Percentiles rank a stretch among this genome's conserved stretches.
Conservation (phyloP, 2,888 invertebrate genomes). For the Steinernema carpocapsae region DNA sequence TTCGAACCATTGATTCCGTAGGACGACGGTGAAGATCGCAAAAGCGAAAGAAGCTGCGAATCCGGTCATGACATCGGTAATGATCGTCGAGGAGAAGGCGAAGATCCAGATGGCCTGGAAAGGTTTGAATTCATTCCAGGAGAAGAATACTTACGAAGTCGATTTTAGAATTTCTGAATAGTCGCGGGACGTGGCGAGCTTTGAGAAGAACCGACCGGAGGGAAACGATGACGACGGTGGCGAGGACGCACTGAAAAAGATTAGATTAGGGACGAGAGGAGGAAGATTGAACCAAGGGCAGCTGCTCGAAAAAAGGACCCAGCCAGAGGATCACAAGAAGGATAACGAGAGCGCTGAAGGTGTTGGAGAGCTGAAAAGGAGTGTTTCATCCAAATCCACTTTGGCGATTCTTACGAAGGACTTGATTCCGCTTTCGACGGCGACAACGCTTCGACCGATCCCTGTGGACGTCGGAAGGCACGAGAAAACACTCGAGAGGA, state of each 20-base stretch:
- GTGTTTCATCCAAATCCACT: background rate
- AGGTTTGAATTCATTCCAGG: background rate
- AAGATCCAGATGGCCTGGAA: conserved; percentile 16
- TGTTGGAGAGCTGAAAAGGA: background rate
- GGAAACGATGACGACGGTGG: conserved; percentile 12
- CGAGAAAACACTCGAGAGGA: background rate
- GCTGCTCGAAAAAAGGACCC: conserved; percentile 26
- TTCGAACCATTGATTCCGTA: conserved; percentile 26
- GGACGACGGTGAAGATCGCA: conserved; percentile 31
- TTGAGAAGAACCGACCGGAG: background rate
- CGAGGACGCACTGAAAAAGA: conserved; percentile 4
- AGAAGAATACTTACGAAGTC: background rate
- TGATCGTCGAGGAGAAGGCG: background rate
- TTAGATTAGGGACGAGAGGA: background rate
- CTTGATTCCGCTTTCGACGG: background rate
- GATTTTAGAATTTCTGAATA: conserved; percentile 8
- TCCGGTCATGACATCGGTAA: conserved; percentile 25
- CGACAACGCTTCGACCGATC: background rate
- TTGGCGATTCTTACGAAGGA: background rate
- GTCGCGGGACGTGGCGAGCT: background rate
- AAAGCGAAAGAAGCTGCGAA: conserved; percentile 9
- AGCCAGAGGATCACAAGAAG: conserved; percentile 9
- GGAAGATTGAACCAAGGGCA: background rate
- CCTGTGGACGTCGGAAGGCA: background rate
- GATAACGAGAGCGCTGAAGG: background rate